These are phyloP conservation scores for Cosmopolites sordidus DNA, from an alignment of 2,888 invertebrate genomes.

Conservation along the genomic window DNA sequence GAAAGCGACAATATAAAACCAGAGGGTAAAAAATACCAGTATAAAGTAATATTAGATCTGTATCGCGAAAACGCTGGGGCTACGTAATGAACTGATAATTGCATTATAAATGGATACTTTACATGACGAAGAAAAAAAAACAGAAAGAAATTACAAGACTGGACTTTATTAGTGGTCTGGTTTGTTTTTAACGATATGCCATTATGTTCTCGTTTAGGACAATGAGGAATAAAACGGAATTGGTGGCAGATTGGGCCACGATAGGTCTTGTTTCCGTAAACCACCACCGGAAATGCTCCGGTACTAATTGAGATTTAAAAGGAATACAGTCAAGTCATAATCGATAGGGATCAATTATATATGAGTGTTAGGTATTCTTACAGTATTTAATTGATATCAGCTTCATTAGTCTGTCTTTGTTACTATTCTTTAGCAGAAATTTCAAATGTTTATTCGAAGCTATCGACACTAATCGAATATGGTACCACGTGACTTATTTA, in stretches of 20 bases:
- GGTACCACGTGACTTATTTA: too few relatives aligned
- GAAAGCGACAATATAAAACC: too few relatives aligned
- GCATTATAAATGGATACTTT: slow-evolving; percentile 43
- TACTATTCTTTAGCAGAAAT: too few relatives aligned
- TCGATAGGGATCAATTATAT: too few relatives aligned
- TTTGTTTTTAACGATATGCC: neutral
- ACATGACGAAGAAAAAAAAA: slow-evolving; percentile 40
- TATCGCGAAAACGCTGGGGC: neutral
- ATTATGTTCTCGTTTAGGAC: slow-evolving; percentile 1
- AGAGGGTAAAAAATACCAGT: neutral
- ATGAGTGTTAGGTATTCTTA: too few relatives aligned
- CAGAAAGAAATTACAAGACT: neutral
- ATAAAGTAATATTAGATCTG: neutral
- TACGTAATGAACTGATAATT: slow-evolving; percentile 41
- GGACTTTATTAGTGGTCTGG: neutral
- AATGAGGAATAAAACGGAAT: neutral
- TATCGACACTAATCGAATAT: too few relatives aligned
- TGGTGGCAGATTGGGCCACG: too few relatives aligned
- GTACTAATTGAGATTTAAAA: neutral
- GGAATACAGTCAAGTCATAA: neutral
- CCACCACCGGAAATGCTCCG: too few relatives aligned
- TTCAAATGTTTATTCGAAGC: too few relatives aligned
- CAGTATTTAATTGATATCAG: too few relatives aligned
- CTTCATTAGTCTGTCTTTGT: too few relatives aligned
- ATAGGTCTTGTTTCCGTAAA: too few relatives aligned